Percentiles rank a stretch among this genome's conserved stretches.
phyloP scores from a whole-genome alignment of 1,140 invertebrate genomes.

The Leptoteleia sp. region DNA sequence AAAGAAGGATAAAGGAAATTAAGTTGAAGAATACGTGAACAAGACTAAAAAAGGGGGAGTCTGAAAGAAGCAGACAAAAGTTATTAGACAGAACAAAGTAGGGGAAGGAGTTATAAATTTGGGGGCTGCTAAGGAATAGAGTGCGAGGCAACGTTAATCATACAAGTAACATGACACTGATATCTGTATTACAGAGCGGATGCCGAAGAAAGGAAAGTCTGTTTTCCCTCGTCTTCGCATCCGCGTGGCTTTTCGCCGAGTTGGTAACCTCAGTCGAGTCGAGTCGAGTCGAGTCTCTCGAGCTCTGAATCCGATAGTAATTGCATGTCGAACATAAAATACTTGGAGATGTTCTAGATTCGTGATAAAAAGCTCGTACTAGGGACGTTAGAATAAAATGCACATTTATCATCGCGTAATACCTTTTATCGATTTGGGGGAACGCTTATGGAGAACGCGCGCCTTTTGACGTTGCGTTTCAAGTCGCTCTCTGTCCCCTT shows the following conservation, averaged over 20 bases:
- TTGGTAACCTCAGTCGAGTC: conserved; percentile 53
- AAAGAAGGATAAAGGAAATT: too few relatives aligned
- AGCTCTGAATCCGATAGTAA: conserved; percentile 60
- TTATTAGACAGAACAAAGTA: conserved; percentile 9
- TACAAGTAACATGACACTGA: conserved; percentile 64
- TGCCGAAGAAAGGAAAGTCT: conserved; percentile 27
- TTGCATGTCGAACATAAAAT: conserved; percentile 66
- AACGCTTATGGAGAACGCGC: conserved; percentile 46
- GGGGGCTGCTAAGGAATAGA: conserved; percentile 30
- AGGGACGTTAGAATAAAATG: conserved; percentile 61
- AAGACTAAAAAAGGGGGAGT: not conserved
- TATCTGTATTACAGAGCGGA: conserved; percentile 45
- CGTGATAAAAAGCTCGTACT: conserved; percentile 65
- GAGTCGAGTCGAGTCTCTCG: conserved; percentile 47
- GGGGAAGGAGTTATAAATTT: conserved; percentile 33
- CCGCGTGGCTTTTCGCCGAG: conserved; percentile 45
- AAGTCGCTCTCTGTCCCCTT: not conserved
- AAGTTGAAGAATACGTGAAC: too few relatives aligned
- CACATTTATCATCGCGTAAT: conserved; percentile 64
- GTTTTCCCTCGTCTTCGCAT: conserved; percentile 31
- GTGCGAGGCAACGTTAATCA: conserved; percentile 50
- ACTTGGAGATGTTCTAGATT: conserved; percentile 61
- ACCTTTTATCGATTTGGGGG: conserved; percentile 61
- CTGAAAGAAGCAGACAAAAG: too few relatives aligned
- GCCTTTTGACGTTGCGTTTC: conserved; percentile 27